Evolutionary conservation across 64 coral and sea anemone genomes (phyloP), one percentile per base, ranked within the genome.

Genomic region (Montipora foliosa): DNA sequence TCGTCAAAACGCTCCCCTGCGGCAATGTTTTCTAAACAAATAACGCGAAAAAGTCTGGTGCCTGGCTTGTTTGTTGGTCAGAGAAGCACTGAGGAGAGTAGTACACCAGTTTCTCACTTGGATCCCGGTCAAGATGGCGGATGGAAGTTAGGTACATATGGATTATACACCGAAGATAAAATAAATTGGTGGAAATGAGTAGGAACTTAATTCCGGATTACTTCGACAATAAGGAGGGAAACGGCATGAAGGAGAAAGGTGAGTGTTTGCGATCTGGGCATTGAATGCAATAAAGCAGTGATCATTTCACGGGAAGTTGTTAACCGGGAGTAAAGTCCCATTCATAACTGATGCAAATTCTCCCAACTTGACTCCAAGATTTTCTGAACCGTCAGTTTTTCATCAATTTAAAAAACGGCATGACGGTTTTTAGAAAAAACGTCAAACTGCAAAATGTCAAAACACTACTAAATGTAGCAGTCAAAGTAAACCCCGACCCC

Each of bases 21-120:
- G 82, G 82, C 82, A 70, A 71, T 85, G 82, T 85, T 85, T 85
- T 85, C 82, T 85, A 85, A 85, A 85, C 82, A 85, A 85, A 85
- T 85, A 85, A 72, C 82, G 47, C 82, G 82, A 9, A 69, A 70
- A 47, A 71, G 64, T 50, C 82, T 85, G 82, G 82, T 50, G 82
- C 60, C 64, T 17, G 21, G 50, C n/a, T 57, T 8, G 4, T 57
- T 6, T 57, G 55, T 55, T 29, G 8, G 58, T 85, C 0, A 16
- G 82, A 20, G 82, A 85, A 29, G 46, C 44, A 85, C 46, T 85
- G 82, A 50, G 82, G 47, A 69, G 62, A 85, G 82, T 85, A 1
- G 4, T 21, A 1, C 64, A 45, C 66, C 69, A 44, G 69, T 21
- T 47, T 48, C 5, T 6, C 12, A 46, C 8, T 12, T n/a, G 61